phyloP scores from a whole-genome alignment of 2,113 vertebrate species.

The Tapirus terrestris region DNA sequence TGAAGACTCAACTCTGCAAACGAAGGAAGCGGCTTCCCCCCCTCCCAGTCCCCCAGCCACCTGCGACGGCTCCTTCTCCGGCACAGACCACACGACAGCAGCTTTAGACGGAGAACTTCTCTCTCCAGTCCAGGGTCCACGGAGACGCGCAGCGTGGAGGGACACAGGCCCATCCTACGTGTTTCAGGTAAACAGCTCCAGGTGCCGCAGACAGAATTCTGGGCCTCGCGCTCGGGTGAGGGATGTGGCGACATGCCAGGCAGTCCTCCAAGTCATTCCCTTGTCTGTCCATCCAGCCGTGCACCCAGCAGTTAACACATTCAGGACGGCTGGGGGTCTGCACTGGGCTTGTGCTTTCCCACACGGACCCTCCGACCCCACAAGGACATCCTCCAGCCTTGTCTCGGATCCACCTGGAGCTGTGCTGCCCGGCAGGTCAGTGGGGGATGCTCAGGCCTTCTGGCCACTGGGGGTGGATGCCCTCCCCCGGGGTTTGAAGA shows the following conservation, averaged over 20 bases:
- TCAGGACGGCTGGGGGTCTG: background rate
- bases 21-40: rapidly evolving
- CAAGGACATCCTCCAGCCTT: rapidly evolving
- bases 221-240: rapidly evolving
- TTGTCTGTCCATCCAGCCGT: too few species aligned
- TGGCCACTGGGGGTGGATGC: background rate
- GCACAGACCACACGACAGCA: background rate
- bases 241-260: rapidly evolving
- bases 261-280: rapidly evolving
- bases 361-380: rapidly evolving
- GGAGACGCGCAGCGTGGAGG: rapidly evolving
- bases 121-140: background rate
- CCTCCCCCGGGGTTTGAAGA: background rate
- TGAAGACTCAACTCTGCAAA: background rate
- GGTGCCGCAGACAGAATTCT: background rate
- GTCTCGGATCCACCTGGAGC: too few species aligned
- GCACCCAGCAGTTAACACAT: rapidly evolving
- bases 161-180: background rate
- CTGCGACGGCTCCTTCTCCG: background rate
- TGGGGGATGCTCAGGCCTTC: background rate
- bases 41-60: background rate
- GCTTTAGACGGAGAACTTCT: background rate
- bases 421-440: rapidly evolving
- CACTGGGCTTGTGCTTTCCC: rapidly evolving
- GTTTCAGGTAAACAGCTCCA: background rate